Conservation (phyloP, 2,113 vertebrate species). For the Crocuta crocuta region DNA sequence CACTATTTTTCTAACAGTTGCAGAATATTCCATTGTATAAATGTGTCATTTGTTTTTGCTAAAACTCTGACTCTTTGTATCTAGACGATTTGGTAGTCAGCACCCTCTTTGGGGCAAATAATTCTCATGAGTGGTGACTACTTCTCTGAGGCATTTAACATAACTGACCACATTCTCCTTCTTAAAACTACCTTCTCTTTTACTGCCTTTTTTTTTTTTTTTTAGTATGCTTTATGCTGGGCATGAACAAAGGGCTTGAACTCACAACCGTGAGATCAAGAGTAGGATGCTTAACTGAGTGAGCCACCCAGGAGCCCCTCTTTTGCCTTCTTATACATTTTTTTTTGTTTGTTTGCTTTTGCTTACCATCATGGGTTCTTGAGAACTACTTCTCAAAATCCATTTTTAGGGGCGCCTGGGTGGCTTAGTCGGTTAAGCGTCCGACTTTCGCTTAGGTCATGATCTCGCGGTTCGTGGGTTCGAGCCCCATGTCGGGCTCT, state of each 20-base stretch:
- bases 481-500: too few species aligned
- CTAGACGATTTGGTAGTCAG: background rate
- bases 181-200: background rate
- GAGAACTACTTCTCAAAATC: background rate
- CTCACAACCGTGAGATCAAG: too few species aligned
- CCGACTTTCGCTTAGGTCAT: too few species aligned
- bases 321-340: background rate
- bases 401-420: background rate
- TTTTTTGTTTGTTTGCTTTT: slow-evolving; percentile 32
- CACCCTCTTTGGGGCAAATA: background rate
- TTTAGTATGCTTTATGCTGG: too few species aligned
- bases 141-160: background rate
- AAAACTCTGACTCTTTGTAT: background rate
- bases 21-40: background rate
- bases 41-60: background rate
- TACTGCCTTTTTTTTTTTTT: too few species aligned
- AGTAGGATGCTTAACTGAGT: too few species aligned
- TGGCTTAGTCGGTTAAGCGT: too few species aligned
- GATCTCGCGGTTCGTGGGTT: too few species aligned
- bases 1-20: background rate
- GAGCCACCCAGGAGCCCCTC: too few species aligned
- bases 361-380: background rate
- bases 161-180: background rate
- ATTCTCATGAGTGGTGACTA: background rate
- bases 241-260: too few species aligned